Base-by-base conservation (phyloP, 2,797 vertebrate genomes). In the Sebastes oblongus region DNA sequence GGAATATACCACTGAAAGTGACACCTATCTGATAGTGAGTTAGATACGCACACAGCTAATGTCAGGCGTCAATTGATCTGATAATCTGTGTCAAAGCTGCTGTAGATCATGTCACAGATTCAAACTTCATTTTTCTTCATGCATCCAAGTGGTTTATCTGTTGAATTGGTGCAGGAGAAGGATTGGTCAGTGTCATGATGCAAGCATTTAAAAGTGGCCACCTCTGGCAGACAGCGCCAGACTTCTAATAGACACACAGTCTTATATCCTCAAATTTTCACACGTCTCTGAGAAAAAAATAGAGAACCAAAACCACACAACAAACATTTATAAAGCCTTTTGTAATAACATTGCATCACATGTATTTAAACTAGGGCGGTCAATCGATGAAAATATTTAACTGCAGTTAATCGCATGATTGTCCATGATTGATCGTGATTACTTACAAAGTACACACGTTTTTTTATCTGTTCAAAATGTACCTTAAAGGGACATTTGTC, bases 1-100 rank as follows among this genome's bases (percentile, higher is more conserved):
- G 22, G 55, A 70, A 42, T 66, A 72, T 66, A 75, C 74, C 66
- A 56, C 42, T 81, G 67, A 86, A 88, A 75, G 71, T 77, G 82
- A 87, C 78, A 87, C 77, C 74, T 66, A 46, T 7, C 25, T 80
- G 60, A 86, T 69, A 79, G 84, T 46, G 39, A 65, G 12, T 18
- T 32, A 58, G n/a, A 76, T 22, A 52, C 7, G 22, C 13, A 27
- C 11, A 30, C 1, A 46, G 8, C 20, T 27, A 62, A 59, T 32
- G 65, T 46, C 27, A 8, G 25, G 39, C 8, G 18, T 60, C 16
- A 20, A 55, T 55, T 29, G 6, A 39, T 60, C 6, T 9, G 22
- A 30, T 39, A 13, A n/a, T 29, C 14, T 60, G 13, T 24, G 29
- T 58, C n/a, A n/a, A 3, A 65, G 6, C 12, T 64, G 27, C 66